A percentile compares a stretch with the other conserved stretches of the same genome.
Evolutionary conservation across 2,888 invertebrate species (phyloP).

Genomic region (Pseudeuparius sepicola): DNA sequence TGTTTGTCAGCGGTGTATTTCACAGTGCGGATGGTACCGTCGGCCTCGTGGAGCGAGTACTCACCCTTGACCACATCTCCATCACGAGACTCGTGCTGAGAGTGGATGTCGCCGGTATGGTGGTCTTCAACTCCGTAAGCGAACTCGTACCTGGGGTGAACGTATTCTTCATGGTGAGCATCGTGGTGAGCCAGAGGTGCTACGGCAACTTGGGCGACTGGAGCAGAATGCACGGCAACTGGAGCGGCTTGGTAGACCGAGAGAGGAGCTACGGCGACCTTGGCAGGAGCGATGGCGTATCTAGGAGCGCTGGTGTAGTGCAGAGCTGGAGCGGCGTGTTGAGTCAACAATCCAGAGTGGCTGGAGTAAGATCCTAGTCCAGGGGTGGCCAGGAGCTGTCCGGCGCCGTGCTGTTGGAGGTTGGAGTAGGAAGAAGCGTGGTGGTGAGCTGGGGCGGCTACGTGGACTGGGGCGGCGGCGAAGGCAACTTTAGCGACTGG

Average conservation of each 20-base stretch:
- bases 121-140: too few relatives aligned
- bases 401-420: too few relatives aligned
- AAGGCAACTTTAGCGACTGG: slow-evolving; percentile 9
- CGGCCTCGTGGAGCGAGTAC: slow-evolving; percentile 62
- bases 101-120: slow-evolving; percentile 59
- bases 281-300: slow-evolving; percentile 6
- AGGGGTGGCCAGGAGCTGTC: slow-evolving; percentile 10
- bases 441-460: slow-evolving; percentile 6
- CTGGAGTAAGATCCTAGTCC: slow-evolving; percentile 5
- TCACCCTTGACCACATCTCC: slow-evolving; percentile 66
- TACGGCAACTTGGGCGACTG: slow-evolving; percentile 15
- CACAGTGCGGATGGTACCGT: slow-evolving; percentile 60
- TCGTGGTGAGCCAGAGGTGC: not conserved
- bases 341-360: too few relatives aligned
- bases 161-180: slow-evolving; percentile 28
- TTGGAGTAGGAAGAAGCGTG: not conserved
- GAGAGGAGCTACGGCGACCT: not conserved
- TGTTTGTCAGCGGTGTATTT: too few relatives aligned
- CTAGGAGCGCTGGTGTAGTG: not conserved
- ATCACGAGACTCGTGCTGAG: slow-evolving; percentile 59
- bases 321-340: slow-evolving; percentile 5
- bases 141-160: slow-evolving; percentile 68
- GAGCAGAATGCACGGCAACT: slow-evolving; percentile 13
- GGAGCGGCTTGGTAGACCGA: slow-evolving; percentile 2
- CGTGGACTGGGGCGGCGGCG: too few relatives aligned